Evolutionary conservation across 2,113 vertebrate genomes (phyloP).

Genomic region (Montifringilla adamsi): DNA sequence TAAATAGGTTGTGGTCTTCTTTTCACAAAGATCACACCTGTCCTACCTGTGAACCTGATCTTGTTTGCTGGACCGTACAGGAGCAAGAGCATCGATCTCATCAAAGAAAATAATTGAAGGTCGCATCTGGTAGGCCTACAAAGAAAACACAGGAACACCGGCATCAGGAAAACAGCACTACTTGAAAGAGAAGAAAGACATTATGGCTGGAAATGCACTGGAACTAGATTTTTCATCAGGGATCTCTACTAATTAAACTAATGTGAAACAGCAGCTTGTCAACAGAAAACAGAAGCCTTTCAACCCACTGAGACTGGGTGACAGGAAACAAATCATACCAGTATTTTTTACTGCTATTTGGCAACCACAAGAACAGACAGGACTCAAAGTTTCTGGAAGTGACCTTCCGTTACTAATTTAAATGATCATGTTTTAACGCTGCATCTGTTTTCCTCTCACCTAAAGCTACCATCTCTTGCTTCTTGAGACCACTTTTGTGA

Average conservation of each 20-base stretch:
- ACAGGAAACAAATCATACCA: neutral
- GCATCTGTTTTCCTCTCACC: neutral
- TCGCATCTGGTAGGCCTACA: slow-evolving; percentile 90
- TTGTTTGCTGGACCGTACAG: slow-evolving; percentile 90
- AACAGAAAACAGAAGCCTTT: neutral
- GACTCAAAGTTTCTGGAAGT: neutral
- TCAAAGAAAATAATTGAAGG: slow-evolving; percentile 97
- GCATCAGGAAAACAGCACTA: neutral
- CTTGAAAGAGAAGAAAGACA: neutral
- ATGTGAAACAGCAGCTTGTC: neutral
- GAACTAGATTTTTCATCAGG: neutral
- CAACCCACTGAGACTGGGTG: neutral
- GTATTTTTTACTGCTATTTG: neutral
- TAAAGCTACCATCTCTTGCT: neutral
- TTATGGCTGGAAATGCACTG: neutral
- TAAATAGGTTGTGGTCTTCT: neutral
- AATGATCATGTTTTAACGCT: neutral
- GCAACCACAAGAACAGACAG: neutral
- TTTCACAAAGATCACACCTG: neutral
- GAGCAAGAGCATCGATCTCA: slow-evolving; percentile 94
- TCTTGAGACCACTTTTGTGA: neutral
- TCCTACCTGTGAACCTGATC: slow-evolving; percentile 93
- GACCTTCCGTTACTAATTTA: neutral
- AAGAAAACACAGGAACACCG: neutral
- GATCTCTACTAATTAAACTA: neutral